phyloP scores from a whole-genome alignment of 2,113 vertebrate species.

The Sprattus sprattus region DNA sequence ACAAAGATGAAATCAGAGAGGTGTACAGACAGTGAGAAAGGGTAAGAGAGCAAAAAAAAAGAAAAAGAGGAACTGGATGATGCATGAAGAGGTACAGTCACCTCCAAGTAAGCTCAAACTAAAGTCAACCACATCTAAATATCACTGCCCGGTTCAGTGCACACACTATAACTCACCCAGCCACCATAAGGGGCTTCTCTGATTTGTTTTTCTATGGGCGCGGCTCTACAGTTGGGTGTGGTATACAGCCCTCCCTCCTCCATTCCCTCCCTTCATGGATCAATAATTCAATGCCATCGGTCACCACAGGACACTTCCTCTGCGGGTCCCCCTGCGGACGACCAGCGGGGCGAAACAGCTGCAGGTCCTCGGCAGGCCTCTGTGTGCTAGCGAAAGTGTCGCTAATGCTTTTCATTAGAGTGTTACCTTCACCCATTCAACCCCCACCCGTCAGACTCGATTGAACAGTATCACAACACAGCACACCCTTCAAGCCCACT shows the following conservation, averaged over 20 bases:
- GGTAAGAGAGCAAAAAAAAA: neutral
- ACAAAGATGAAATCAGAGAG: neutral
- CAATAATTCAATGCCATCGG: constrained; percentile 65
- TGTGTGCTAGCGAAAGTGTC: constrained; percentile 34
- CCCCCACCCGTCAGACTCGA: constrained; percentile 12
- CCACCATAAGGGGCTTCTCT: neutral
- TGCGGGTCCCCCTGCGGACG: constrained; percentile 57
- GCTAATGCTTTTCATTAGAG: constrained; percentile 55
- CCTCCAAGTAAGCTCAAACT: neutral
- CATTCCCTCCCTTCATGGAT: constrained; percentile 41
- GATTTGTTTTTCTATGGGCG: too few relatives aligned
- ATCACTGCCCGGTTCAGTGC: neutral
- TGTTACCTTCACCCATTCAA: constrained; percentile 8
- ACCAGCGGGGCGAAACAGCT: constrained; percentile 72
- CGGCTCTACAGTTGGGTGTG: neutral
- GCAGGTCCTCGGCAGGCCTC: constrained; percentile 52
- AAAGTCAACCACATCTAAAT: neutral
- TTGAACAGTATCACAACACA: neutral
- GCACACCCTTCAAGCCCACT: constrained; percentile 30
- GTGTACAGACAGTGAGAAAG: neutral
- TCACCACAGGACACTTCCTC: constrained; percentile 64
- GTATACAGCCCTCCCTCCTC: neutral
- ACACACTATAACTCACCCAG: neutral
- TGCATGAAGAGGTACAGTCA: neutral
- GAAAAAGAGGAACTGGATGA: neutral